phyloP scores from a whole-genome alignment of 64 coral and sea anemone genomes.

The Porites lutea region DNA sequence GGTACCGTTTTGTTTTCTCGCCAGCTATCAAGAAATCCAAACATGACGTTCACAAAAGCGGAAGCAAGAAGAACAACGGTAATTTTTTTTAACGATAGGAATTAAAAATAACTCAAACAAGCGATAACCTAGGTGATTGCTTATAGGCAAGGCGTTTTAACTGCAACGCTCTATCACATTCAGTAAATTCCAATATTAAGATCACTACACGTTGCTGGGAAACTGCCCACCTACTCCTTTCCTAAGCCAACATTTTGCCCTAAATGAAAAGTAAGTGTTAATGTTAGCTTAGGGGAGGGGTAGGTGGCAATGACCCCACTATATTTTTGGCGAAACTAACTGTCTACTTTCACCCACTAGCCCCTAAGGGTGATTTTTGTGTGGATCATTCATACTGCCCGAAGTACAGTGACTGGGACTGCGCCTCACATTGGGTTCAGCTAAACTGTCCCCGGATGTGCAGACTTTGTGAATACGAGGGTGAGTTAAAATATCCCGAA shows the following conservation, averaged over 20 bases:
- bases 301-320: no score
- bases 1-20: not conserved
- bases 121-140: no score
- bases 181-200: no score
- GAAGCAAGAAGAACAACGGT: constrained; percentile 45
- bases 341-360: not conserved
- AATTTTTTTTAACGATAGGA: not conserved
- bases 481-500: not conserved
- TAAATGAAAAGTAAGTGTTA: no score
- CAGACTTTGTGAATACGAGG: constrained; percentile 64
- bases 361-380: constrained; percentile 38
- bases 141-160: no score
- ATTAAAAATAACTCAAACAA: no score
- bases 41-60: constrained; percentile 35
- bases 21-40: constrained; percentile 42
- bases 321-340: not conserved
- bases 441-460: constrained; percentile 57
- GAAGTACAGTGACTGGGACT: constrained; percentile 62
- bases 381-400: constrained; percentile 60
- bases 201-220: no score
- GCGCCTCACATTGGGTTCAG: constrained; percentile 43
- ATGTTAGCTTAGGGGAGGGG: no score
- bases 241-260: no score
- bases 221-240: no score
- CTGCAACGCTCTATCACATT: no score